Base-by-base conservation (phyloP, 2,797 vertebrate genomes). In the Brotula barbata region DNA sequence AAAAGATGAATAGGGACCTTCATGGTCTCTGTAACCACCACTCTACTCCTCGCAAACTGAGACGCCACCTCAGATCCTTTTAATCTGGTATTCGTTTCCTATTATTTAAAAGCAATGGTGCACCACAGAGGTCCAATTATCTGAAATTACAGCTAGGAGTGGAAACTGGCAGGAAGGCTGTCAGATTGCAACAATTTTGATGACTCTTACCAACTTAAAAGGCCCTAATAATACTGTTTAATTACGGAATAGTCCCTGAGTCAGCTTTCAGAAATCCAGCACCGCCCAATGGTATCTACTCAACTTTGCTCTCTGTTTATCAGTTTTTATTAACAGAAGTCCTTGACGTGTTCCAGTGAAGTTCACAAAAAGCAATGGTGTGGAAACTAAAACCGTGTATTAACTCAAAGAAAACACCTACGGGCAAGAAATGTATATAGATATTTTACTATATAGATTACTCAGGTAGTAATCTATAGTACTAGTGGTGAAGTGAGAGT, bases 201-300 rank as follows among this genome's bases (percentile, higher is more conserved):
- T 39, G 19, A 17, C 5, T 42, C 14, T 42, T 15, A 17, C 2
- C 13, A 19, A 45, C 22, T 22, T 22, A 22, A 39, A 15, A 39
- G 37, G 5, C 37, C 11, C 5, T 7, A 5, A 11, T n/a, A 15
- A 4, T 4, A 28, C 3, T 39, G 34, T 11, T 11, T 11, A 36
- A 14, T 11, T 36, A 28, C 25, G 5, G 34, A 39, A 39, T 3
- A 9, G 16, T 61, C 17, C 44, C 10, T 22, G 23, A 12, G 1
- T 21, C 5, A 0, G 12, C 2, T 64, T 71, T 55, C 46, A 54
- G 64, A 59, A 56, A 64, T 58, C 64, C 36, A 54, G 8, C 11
- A 3, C 3, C 5, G 2, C 11, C 17, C 2, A n/a, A 1, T 39
- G 25, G 12, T 13, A 11, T 13, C 3, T 14, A 0, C 1, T 8